Evolutionary conservation across 2,888 invertebrate genomes (phyloP).

Genomic region (Ernsta delagoae): DNA sequence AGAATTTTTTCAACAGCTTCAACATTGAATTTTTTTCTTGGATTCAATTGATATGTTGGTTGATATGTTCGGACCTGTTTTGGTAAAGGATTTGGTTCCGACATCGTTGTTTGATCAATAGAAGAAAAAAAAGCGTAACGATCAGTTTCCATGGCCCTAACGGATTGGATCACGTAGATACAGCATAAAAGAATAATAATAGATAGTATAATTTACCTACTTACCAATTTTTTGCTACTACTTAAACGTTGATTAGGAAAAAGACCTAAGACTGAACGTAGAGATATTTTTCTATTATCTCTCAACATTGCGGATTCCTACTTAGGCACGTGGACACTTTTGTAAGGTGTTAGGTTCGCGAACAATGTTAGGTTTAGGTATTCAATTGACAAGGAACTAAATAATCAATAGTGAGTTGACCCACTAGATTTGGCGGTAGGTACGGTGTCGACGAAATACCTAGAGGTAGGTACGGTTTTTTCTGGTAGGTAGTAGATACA

Average conservation of each 20-base stretch:
- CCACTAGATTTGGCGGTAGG: conserved; percentile 6
- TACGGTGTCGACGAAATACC: no score
- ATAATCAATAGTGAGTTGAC: conserved; percentile 1
- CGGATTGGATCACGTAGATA: neutral
- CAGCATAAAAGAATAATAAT: neutral
- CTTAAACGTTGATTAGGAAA: conserved; percentile 47
- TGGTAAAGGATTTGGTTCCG: conserved; percentile 52
- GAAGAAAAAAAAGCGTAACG: neutral
- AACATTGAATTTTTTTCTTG: conserved; percentile 86
- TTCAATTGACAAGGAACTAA: neutral
- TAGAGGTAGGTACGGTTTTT: no score
- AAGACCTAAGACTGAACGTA: conserved; percentile 49
- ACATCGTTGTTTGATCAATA: conserved; percentile 54
- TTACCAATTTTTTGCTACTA: conserved; percentile 58
- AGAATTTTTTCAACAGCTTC: conserved; percentile 86
- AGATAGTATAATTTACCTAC: neutral
- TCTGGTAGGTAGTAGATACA: no score
- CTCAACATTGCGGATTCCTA: conserved; percentile 52
- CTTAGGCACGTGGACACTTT: neutral
- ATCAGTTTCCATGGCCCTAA: neutral
- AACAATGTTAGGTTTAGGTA: neutral
- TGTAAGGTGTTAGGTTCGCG: neutral
- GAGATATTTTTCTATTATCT: conserved; percentile 55
- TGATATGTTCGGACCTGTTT: conserved; percentile 81
- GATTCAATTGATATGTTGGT: conserved; percentile 87